These are phyloP conservation scores for Seira ritae DNA, from an alignment of 2,888 invertebrate genomes.

Conservation along the genomic window DNA sequence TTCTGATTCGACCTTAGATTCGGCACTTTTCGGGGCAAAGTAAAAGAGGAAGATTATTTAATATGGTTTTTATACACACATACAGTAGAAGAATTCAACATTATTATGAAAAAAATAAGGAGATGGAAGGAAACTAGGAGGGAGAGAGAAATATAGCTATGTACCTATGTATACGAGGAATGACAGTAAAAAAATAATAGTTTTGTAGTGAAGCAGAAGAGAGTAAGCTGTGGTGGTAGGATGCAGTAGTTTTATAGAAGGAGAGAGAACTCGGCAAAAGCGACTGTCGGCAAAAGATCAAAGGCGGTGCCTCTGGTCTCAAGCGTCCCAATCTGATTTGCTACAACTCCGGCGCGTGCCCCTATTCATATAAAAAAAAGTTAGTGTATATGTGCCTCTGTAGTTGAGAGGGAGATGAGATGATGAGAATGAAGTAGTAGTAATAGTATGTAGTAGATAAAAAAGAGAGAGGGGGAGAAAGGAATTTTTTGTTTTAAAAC, in stretches of 20 bases:
- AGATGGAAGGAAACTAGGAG: constrained; percentile 24
- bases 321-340: constrained; percentile 73
- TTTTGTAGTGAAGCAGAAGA: constrained; percentile 26
- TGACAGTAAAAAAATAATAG: constrained; percentile 35
- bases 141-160: constrained; percentile 9
- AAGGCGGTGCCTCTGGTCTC: constrained; percentile 73
- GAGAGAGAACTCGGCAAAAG: constrained; percentile 62
- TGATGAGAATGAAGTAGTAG: constrained; percentile 64
- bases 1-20: constrained; percentile 73
- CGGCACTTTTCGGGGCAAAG: constrained; percentile 69
- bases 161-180: constrained; percentile 12
- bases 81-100: constrained; percentile 32
- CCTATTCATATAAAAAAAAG: constrained; percentile 54
- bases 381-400: background rate
- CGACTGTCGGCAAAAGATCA: constrained; percentile 74
- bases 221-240: background rate
- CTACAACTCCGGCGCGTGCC: constrained; percentile 74
- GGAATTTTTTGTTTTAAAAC: constrained; percentile 55
- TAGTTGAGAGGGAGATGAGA: constrained; percentile 21
- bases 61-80: constrained; percentile 68
- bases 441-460: too few relatives aligned
- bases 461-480: constrained; percentile 55
- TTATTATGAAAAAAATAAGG: constrained; percentile 54
- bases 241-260: constrained; percentile 43
- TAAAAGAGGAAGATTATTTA: constrained; percentile 69